Base-by-base conservation (phyloP, 2,888 invertebrate genomes). In the Platerodrilus igneus region DNA sequence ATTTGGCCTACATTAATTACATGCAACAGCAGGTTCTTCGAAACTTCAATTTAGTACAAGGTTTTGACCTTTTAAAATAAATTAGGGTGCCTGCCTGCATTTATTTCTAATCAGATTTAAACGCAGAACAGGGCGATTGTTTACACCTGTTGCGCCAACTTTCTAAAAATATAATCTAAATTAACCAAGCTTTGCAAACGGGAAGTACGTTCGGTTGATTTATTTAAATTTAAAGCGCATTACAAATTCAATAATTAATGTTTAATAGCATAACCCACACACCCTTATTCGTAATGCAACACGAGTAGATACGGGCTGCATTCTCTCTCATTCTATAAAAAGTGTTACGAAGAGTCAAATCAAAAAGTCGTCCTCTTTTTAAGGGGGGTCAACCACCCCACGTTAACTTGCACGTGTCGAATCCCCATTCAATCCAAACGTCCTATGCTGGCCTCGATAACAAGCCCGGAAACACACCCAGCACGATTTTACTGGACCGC, bases 321-420 rank as follows among this genome's bases (percentile, higher is more conserved):
- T 55, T 55, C 56, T 56, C 53, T 51, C n/a, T n/a, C n/a, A n/a
- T n/a, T n/a, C n/a, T n/a, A n/a, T 44, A 56, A 55, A 60, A 64
- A 63, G 64, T 64, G 63, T 63, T 64, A 64, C 64, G 59, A 61
- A 53, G 58, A 64, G 66, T 65, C 66, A n/a, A n/a, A n/a, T n/a
- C n/a, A 59, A 64, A 66, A 65, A 66, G 66, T 63, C 65, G 65
- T 65, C 64, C 65, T 64, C 64, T 63, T 64, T 64, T 49, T 57
- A 57, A 55, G 63, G 68, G 70, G 72, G 73, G 73, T 73, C 73
- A 73, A 72, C 73, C 72, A 73, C 72, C 73, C 73, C 71, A 70
- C 67, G 62, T 55, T 60, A 58, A 62, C 66, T 65, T 69, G 69
- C 72, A 72, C 71, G 72, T 72, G 71, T 70, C 46, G 42, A 33